phyloP scores from a whole-genome alignment of 2,113 vertebrate genomes.

The Callaeas wilsoni region DNA sequence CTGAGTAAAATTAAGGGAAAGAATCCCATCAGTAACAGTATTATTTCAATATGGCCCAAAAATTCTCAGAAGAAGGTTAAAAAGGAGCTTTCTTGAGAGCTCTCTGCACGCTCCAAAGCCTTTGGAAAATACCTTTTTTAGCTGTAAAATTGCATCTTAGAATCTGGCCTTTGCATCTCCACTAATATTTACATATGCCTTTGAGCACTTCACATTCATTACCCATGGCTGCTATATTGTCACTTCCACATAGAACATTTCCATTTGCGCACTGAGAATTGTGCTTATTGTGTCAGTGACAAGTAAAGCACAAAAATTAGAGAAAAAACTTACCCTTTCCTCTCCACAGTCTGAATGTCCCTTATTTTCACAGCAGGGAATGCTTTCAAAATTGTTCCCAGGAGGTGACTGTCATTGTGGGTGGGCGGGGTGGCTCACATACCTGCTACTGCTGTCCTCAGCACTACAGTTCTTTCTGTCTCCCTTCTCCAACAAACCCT shows the following conservation, averaged over 20 bases:
- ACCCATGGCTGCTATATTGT: background rate
- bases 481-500: background rate
- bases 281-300: background rate
- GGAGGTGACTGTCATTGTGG: background rate
- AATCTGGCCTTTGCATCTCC: background rate
- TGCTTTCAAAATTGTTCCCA: background rate
- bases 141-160: background rate
- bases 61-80: background rate
- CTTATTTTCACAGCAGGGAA: background rate
- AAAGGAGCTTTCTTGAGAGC: background rate
- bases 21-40: background rate
- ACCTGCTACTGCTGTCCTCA: background rate
- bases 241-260: background rate
- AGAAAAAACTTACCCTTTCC: background rate
- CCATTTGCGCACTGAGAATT: background rate
- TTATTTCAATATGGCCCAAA: background rate
- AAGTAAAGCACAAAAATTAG: background rate
- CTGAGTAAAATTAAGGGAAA: background rate
- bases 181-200: background rate
- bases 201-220: background rate
- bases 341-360: background rate
- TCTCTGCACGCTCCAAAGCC: background rate
- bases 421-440: background rate
- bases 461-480: background rate
- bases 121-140: background rate